Evolutionary conservation across 2,797 vertebrate species (phyloP), one percentile per base, ranked within the genome.

Genomic region (Otolemur crassicaudatus): DNA sequence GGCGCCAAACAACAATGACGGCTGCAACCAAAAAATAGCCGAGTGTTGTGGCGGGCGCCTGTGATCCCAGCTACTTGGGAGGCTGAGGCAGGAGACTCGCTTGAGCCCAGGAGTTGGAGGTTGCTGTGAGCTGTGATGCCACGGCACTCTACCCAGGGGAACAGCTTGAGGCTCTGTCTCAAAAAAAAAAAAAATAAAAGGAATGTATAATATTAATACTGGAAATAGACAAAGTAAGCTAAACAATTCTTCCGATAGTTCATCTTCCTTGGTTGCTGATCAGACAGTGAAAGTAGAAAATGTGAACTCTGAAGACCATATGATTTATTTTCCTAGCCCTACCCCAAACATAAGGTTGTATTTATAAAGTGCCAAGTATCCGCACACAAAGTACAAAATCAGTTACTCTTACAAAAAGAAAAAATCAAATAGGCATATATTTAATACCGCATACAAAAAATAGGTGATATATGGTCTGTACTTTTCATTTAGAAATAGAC

Each of bases 401-500:
- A 25, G 1, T 88, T 43, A 40, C 46, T 77, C 31, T 34, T n/a
- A 80, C 11, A 17, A n/a, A 43, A 49, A 37, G 37, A 49, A 61
- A 34, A 69, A 76, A 65, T 65, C 53, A 93, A 91, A 89, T 29
- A 85, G 10, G n/a, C 34, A 49, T 8, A 61, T 77, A 61, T 25
- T 76, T 84, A 63, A 75, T 67, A 91, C 13, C 13, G 70, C 31
- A 46, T 31, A 63, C 1, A 75, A 88, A 88, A 95, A 61, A 27
- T 23, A 67, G 4, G 25, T 90, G 37, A 87, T 60, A 56, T 6
- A 20, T 43, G 23, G 29, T 53, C 22, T 56, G 9, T 34, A 56
- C 34, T 76, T 93, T 87, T 63, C 75, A 65, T 29, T 77, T 92
- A 91, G 43, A 92, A 73, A 43, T 46, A 69, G 27, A 87, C 34